Base-by-base conservation (phyloP, 2,797 vertebrate genomes). In the Orestias chungarensis region DNA sequence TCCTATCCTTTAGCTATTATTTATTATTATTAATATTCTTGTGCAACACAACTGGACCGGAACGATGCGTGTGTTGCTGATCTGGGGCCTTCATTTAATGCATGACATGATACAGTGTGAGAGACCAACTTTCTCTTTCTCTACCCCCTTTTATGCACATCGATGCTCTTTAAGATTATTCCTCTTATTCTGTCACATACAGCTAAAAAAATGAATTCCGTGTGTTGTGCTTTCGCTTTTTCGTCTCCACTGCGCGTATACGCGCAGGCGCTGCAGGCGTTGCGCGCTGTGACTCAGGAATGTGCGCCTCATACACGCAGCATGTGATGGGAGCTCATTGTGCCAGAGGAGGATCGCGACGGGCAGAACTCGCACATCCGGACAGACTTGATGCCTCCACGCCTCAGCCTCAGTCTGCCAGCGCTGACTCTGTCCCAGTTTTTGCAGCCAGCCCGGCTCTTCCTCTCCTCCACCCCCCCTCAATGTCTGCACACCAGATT, bases 221-320 rank as follows among this genome's bases (percentile, higher is more conserved):
- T 20, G 52, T 71, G 71, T 80, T 75, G 75, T 70, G 57, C 65
- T 71, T 66, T 55, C 52, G 46, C 64, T 81, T 70, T 20, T 43
- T 61, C 42, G 68, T 66, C 23, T 10, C 33, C 31, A n/a, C n/a
- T n/a, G n/a, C n/a, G n/a, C 54, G 68, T 44, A 67, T 4, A 44
- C 54, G 44, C 38, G 38, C 38, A 9, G 25, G 25, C 27, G 88
- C 89, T 89, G 79, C 82, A 64, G 90, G 90, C 86, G 47, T n/a
- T 10, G 40, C 82, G 94, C 83, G 95, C 95, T 87, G 92, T 97
- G 90, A 95, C 95, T 93, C 90, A 91, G 84, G 88, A 79, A 81
- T 90, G 87, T 90, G 75, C 76, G 83, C 75, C n/a, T n/a, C n/a
- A n/a, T 81, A 12, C 11, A 71, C 35, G 15, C 78, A 85, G 77